Evolutionary conservation across 2,888 invertebrate species (phyloP), one percentile per base, ranked within the genome.

Genomic region (Mythimna impura): DNA sequence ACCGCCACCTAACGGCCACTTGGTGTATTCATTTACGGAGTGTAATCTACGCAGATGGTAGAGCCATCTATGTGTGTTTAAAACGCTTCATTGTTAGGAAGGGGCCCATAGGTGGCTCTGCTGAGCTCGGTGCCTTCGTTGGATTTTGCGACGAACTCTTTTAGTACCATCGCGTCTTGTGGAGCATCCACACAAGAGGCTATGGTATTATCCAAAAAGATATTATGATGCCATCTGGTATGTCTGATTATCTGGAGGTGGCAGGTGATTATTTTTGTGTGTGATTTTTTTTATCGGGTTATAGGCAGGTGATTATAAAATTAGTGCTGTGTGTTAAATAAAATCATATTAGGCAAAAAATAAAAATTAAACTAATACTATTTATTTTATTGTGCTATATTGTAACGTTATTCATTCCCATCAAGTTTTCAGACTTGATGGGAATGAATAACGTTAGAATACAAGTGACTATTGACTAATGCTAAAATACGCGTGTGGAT

Each of bases 1-100:
- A 62, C 12, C 68, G 89, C 78, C 89, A 88, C 81, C 89, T 89
- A 73, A 58, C 64, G 58, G 25, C 17, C 9, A 22, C 17, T 47
- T 36, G 58, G 30, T 14, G 82, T 67, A 81, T 40, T 70, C 67
- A 3, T 6, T 52, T 36, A 64, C 36, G 43, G 54, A 54, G 60
- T 57, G 57, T n/a, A 22, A 62, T 34, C 25, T 17, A n/a, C 14
- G 25, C 30, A n/a, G 60, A 40, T 30, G 20, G 74, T 82, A 9
- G 70, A 40, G 80, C 82, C 80, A 80, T 82, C 80, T 80, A 58
- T 3, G 50, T 82, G 54, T 80, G 67, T 52, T 54, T 17, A 54
- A 10, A 30, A 20, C 14, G 64, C 34, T 47, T 40, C 10, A 77
- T 71, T 71, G 20, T 30, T 64, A 66, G 2, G 36, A 40, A 47